phyloP scores from a whole-genome alignment of 2,888 invertebrate genomes.

The Litoditis marina region DNA sequence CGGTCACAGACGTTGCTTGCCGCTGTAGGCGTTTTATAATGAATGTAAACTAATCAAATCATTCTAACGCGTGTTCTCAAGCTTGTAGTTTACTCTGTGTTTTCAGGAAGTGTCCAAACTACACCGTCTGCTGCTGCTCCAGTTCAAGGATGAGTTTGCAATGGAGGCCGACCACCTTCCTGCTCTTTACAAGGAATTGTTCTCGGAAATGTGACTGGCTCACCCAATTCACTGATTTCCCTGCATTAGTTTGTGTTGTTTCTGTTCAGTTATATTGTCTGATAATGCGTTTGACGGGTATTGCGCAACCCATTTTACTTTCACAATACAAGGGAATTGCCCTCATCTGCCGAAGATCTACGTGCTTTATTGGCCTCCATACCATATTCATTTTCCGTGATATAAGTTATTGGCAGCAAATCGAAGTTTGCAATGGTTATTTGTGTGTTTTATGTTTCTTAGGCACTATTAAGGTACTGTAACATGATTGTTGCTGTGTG shows the following conservation, averaged over 20 bases:
- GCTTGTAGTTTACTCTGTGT: no score
- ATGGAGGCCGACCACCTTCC: constrained; percentile 33
- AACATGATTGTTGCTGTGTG: no score
- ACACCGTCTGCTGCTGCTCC: constrained; percentile 8
- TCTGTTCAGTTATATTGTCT: background rate
- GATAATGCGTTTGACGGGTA: background rate
- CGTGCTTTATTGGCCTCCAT: constrained; percentile 2
- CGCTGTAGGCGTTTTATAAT: no score
- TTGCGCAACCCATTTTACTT: background rate
- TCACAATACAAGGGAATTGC: background rate
- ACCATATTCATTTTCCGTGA: no score
- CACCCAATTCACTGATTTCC: background rate
- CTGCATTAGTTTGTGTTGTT: background rate
- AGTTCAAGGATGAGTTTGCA: constrained; percentile 27
- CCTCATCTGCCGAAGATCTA: constrained; percentile 1
- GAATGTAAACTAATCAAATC: no score
- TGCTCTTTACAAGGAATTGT: constrained; percentile 52
- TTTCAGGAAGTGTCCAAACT: constrained; percentile 8
- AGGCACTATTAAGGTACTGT: no score
- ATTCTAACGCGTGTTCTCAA: no score
- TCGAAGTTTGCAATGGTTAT: no score
- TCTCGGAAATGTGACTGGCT: constrained; percentile 23
- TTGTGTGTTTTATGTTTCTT: no score
- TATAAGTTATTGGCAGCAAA: no score
- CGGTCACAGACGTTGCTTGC: no score